Evolutionary conservation across 1,140 invertebrate genomes (phyloP).

Genomic region (Acromyrmex heyeri): DNA sequence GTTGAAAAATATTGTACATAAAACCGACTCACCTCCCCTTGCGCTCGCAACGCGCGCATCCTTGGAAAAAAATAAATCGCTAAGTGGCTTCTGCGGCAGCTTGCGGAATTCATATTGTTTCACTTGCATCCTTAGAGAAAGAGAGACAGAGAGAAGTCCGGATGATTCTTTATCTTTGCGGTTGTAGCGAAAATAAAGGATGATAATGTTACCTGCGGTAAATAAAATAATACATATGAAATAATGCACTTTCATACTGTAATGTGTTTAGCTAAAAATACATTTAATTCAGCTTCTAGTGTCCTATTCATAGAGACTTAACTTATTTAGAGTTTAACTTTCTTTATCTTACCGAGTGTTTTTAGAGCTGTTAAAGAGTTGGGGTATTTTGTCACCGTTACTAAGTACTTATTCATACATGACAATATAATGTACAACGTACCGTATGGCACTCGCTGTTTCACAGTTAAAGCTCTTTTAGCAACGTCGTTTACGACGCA

Average conservation of each 20-base stretch:
- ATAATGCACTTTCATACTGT: constrained; percentile 1
- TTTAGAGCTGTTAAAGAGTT: background rate
- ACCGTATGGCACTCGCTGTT: background rate
- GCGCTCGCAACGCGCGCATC: background rate
- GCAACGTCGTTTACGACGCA: constrained; percentile 40
- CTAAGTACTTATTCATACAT: constrained; percentile 9
- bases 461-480: constrained; percentile 42
- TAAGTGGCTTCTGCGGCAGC: constrained; percentile 37
- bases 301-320: background rate
- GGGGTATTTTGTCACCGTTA: constrained; percentile 8
- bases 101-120: constrained; percentile 32
- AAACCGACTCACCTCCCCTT: background rate
- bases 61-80: constrained; percentile 51
- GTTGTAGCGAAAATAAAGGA: constrained; percentile 14
- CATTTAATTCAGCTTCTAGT: background rate
- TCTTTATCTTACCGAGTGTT: background rate
- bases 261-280: background rate
- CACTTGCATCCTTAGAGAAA: background rate
- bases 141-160: background rate
- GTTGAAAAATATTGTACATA: constrained; percentile 4
- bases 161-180: constrained; percentile 17
- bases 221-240: constrained; percentile 16
- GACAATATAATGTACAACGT: constrained; percentile 41
- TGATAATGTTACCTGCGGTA: constrained; percentile 2
- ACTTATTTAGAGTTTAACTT: constrained; percentile 3